A percentile compares a stretch with the other conserved stretches of the same genome.
Conservation (phyloP, 2,888 invertebrate genomes). For the Empis stercorea region DNA sequence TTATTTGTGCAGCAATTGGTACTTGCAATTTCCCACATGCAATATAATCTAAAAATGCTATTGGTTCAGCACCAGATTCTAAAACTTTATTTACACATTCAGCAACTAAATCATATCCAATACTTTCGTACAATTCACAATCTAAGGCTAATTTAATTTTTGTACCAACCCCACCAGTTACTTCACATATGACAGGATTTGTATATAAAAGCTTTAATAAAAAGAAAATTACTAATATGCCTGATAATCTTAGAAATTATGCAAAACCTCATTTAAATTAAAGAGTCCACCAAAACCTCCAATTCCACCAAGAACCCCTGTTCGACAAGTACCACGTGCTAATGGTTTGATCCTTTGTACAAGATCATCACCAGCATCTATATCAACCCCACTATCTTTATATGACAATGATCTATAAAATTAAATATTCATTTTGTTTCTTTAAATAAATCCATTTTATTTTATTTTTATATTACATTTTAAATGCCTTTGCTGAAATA, state of each 20-base stretch:
- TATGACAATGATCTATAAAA: constrained; percentile 50
- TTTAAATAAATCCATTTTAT: not conserved
- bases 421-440: constrained; percentile 5
- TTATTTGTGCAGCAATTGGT: constrained; percentile 58
- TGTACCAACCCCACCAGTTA: constrained; percentile 94
- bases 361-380: constrained; percentile 78
- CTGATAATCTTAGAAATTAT: too few relatives aligned
- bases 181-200: constrained; percentile 82
- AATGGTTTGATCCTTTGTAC: constrained; percentile 72
- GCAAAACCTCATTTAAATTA: constrained; percentile 54
- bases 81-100: constrained; percentile 97
- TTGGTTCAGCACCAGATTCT: constrained; percentile 88
- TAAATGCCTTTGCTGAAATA: constrained; percentile 77
- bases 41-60: constrained; percentile 95
- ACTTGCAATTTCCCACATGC: constrained; percentile 80
- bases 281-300: constrained; percentile 94
- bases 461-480: constrained; percentile 44
- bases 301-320: constrained; percentile 67
- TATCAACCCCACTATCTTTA: constrained; percentile 84
- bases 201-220: constrained; percentile 37
- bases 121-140: constrained; percentile 61
- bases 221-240: not conserved
- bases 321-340: constrained; percentile 62
- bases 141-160: constrained; percentile 85
- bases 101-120: constrained; percentile 92